Evolutionary conservation across 2,888 invertebrate genomes (phyloP).

Genomic region (Drosophila kanekoi): DNA sequence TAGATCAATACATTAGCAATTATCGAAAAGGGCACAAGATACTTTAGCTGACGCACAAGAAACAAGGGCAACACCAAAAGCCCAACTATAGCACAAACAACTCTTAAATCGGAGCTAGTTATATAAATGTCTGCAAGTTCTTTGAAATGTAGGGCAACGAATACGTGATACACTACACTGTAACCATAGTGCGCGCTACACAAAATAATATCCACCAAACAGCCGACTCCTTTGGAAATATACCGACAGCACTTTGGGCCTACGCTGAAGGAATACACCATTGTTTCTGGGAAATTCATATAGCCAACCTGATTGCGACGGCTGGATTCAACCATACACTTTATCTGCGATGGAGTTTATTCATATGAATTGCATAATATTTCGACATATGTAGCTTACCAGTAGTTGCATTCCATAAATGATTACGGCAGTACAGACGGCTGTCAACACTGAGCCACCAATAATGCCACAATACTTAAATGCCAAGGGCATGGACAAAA

Average conservation of each 20-base stretch:
- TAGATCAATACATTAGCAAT: constrained; percentile 93
- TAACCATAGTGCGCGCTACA: constrained; percentile 96
- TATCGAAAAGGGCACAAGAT: constrained; percentile 94
- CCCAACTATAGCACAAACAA: constrained; percentile 86
- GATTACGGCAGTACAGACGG: constrained; percentile 10
- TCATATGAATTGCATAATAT: neutral
- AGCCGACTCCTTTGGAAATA: constrained; percentile 7
- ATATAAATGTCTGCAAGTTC: constrained; percentile 88
- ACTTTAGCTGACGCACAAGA: constrained; percentile 90
- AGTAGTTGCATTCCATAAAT: constrained; percentile 58
- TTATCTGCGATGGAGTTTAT: constrained; percentile 25
- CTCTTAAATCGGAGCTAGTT: constrained; percentile 82
- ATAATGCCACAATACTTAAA: constrained; percentile 40
- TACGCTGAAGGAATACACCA: constrained; percentile 42
- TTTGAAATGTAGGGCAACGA: constrained; percentile 92
- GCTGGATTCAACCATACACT: constrained; percentile 50
- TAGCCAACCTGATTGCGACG: constrained; percentile 35
- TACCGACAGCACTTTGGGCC: constrained; percentile 38
- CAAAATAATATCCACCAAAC: constrained; percentile 89
- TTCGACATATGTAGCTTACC: constrained; percentile 31
- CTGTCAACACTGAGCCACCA: constrained; percentile 39
- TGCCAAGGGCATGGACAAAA: constrained; percentile 63
- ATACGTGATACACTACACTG: constrained; percentile 97
- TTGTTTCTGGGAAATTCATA: constrained; percentile 42
- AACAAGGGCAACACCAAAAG: constrained; percentile 89